Evolutionary conservation across 2,113 vertebrate genomes (phyloP), one percentile per base, ranked within the genome.

Genomic region (Pachyramphus minor): DNA sequence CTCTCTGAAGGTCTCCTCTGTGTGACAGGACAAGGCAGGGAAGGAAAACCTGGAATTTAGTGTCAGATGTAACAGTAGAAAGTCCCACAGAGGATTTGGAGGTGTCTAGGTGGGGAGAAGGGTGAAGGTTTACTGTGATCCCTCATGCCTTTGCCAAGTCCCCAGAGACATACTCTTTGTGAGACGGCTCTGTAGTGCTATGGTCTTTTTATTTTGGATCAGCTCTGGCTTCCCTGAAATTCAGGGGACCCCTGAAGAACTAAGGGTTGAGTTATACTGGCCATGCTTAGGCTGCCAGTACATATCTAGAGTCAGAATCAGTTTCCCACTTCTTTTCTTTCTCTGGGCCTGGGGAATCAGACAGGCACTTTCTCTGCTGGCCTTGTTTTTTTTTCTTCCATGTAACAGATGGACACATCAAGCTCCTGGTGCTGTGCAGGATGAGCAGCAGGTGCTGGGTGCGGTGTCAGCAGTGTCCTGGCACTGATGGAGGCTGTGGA

Each of bases 361-460:
- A 27, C 6, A 49, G 27, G 8, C 12, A 6, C 24, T 64, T 84
- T 59, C 47, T 68, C 30, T 72, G 49, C 27, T n/a, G 39, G 8
- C 42, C 22, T 63, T 77, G 14, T 10, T 42, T 9, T 62, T 62
- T 82, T 84, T 74, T 73, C 31, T 64, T 84, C 69, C 37, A 8
- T 28, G 56, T 35, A 64, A 59, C 35, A 69, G 30, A 63, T 1
- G 4, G 53, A 56, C 89, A 31, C 9, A 20, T 7, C 11, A 27
- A 74, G 44, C 16, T 67, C 1, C 5, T 30, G 76, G 44, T 64
- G 58, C 53, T 28, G 47, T 27, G 49, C n/a, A 50, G 75, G 71
- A n/a, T 9, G 22, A 53, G 24, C 67, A 68, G 33, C 30, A 30
- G 0, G 3, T 3, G 21, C 59, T 27, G 14, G 0, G 28, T 16